A percentile compares a stretch with the other conserved stretches of the same genome.
Conservation (phyloP, 37 sponge, comb jelly and placozoan genomes). For the Eunapius fragilis region DNA sequence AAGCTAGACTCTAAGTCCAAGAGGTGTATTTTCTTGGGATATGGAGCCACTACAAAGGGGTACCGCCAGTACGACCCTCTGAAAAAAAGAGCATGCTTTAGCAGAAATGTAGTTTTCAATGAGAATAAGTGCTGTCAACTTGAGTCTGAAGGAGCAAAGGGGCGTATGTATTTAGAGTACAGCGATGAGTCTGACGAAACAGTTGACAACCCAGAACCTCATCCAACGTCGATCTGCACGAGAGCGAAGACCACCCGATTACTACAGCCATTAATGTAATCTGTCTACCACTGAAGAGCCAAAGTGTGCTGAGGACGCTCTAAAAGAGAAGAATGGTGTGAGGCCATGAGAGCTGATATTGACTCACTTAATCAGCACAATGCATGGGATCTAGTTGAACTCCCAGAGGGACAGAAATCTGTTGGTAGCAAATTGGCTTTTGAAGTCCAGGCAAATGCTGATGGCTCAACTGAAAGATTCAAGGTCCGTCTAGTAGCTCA, state of each 20-base stretch:
- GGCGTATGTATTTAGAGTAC: slow-evolving; percentile 11
- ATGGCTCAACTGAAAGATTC: slow-evolving; percentile 54
- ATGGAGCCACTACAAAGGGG: slow-evolving; percentile 36
- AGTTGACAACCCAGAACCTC: slow-evolving; percentile 8
- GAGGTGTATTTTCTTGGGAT: too few species aligned
- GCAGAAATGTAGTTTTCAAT: slow-evolving; percentile 53
- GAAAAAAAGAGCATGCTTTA: slow-evolving; percentile 17
- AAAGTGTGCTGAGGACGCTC: slow-evolving; percentile 10
- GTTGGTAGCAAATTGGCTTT: slow-evolving; percentile 73
- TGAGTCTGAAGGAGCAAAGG: slow-evolving; percentile 7
- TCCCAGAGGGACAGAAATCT: slow-evolving; percentile 29
- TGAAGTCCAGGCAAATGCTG: slow-evolving; percentile 27
- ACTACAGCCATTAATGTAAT: slow-evolving; percentile 15
- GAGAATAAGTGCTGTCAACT: slow-evolving; percentile 20
- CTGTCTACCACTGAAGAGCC: slow-evolving; percentile 12
- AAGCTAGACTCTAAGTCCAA: slow-evolving; percentile 51
- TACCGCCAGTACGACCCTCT: slow-evolving; percentile 45
- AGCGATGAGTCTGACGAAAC: slow-evolving; percentile 11
- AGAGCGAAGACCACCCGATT: slow-evolving; percentile 32
- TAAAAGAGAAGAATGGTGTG: slow-evolving; percentile 30
- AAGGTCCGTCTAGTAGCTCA: slow-evolving; percentile 55
- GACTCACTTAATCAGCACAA: slow-evolving; percentile 48
- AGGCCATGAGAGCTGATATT: slow-evolving; percentile 64
- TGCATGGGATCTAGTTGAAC: slow-evolving; percentile 60
- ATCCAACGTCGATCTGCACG: slow-evolving; percentile 16